Base-by-base conservation (phyloP, 2,888 invertebrate species). In the Ochropacha duplaris region DNA sequence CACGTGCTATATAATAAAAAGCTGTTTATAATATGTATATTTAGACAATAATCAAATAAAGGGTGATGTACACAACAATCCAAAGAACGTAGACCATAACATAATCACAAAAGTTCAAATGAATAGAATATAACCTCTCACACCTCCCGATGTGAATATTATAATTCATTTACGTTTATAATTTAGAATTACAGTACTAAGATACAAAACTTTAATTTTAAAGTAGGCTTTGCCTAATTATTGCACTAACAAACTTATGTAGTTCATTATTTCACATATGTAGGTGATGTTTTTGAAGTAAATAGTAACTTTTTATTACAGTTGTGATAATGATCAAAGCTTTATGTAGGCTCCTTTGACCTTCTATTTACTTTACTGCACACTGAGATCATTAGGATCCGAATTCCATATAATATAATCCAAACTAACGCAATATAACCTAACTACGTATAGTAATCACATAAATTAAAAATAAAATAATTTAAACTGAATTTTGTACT, bases 151-250 rank as follows among this genome's bases (percentile, higher is more conserved):
- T 71, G 68, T 65, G 66, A 44, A 44, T 44, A 44, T 44, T 31
- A 51, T 31, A 19, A 52, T 16, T 52, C 31, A 68, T 62, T 62
- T 60, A 65, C 66, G 62, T 72, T 74, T 74, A 79, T 79, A 75
- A 79, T 81, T 83, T 85, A 86, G 79, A 85, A 79, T 85, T 85
- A 85, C 79, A 79, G 78, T 84, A 79, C 86, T 90, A 87, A 83
- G 78, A 87, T 90, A 90, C 87, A 90, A 90, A 86, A 86, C 73
- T 80, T 82, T 81, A 75, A 81, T 77, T 83, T 84, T 85, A 87
- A 80, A 71, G 79, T 87, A 91, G 92, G 92, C 92, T 92, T 90
- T 90, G 92, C 92, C 92, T 80, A 76, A 85, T 90, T 92, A 92
- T 92, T 92, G 92, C 92, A 92, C 92, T 89, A 87, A 84, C 79